A percentile compares a stretch with the other conserved stretches of the same genome.
Evolutionary conservation across 2,113 vertebrate species (phyloP).

Genomic region (Festucalex cinctus): DNA sequence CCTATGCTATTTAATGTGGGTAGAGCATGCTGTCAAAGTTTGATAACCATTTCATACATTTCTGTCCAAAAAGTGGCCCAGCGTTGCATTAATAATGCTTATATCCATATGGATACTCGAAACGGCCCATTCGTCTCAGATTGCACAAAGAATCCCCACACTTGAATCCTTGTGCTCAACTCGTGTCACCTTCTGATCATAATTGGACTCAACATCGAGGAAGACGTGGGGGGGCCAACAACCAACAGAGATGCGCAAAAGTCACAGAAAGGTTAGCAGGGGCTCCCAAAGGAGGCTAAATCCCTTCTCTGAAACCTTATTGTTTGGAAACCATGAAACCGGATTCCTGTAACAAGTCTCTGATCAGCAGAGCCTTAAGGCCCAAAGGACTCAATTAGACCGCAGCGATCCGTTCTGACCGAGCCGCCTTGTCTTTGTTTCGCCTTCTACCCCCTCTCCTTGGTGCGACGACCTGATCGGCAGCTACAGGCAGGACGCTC

Average conservation of each 20-base stretch:
- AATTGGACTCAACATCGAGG: slow-evolving; percentile 71
- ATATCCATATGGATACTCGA: slow-evolving; percentile 25
- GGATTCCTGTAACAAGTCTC: slow-evolving; percentile 77
- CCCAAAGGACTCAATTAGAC: slow-evolving; percentile 82
- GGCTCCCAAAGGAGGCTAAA: slow-evolving; percentile 72
- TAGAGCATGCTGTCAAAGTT: not conserved
- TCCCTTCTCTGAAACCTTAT: slow-evolving; percentile 75
- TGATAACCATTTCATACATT: not conserved
- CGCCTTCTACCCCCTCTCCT: slow-evolving; percentile 19
- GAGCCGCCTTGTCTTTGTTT: slow-evolving; percentile 47
- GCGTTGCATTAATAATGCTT: not conserved
- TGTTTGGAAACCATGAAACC: slow-evolving; percentile 80
- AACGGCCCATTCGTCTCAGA: slow-evolving; percentile 13
- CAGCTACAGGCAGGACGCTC: slow-evolving; percentile 30
- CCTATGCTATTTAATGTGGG: not conserved
- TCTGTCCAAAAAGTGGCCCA: not conserved
- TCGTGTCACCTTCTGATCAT: slow-evolving; percentile 56
- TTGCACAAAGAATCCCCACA: slow-evolving; percentile 21
- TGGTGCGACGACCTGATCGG: slow-evolving; percentile 43
- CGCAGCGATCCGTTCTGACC: slow-evolving; percentile 68
- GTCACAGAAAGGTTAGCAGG: slow-evolving; percentile 62
- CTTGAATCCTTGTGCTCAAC: slow-evolving; percentile 31
- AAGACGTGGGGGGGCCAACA: slow-evolving; percentile 46
- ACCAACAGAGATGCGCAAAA: slow-evolving; percentile 60
- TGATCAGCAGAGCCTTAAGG: slow-evolving; percentile 68